Base-by-base conservation (phyloP, 1,140 invertebrate species). In the Rhynchophorus ferrugineus region DNA sequence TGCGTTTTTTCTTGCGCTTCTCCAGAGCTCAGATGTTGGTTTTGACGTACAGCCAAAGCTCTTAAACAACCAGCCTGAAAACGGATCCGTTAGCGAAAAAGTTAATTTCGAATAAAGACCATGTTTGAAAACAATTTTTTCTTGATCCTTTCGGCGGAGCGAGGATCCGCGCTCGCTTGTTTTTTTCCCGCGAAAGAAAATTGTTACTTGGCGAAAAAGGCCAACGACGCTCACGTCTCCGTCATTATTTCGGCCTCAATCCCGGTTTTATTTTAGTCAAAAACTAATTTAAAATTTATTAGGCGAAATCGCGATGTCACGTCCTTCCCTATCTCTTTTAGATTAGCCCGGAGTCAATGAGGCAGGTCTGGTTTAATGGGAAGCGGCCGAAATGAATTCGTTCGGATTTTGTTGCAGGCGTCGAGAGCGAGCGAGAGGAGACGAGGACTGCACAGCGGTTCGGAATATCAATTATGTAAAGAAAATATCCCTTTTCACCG, bases 201-300 rank as follows among this genome's bases (percentile, higher is more conserved):
- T n/a, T n/a, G n/a, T n/a, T n/a, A n/a, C n/a, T n/a, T n/a, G n/a
- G n/a, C n/a, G n/a, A n/a, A n/a, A 34, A 13, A 36, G 3, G n/a
- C 34, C 16, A 9, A 39, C n/a, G n/a, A 39, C n/a, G 17, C 37
- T 39, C 37, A 39, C 37, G 37, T 39, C 19, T 39, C 19, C 37
- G 19, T 39, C 37, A 16, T 39, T 39, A 39, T 39, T 39, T 39
- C 37, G 17, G 37, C 16, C 16, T 39, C 16, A 39, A 39, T 39
- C 37, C 17, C 37, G 13, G 37, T 39, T 39, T 39, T 16, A 39
- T 39, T 39, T 39, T 39, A 39, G 37, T 39, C 37, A 39, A 39
- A 39, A 39, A 39, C 37, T 39, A 39, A 39, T 39, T 39, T 39
- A 16, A 39, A 39, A 39, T 39, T 39, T 39, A 39, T 39, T 39